Evolutionary conservation across 2,888 invertebrate species (phyloP), one percentile per base, ranked within the genome.

Genomic region (Lasioglossum vierecki): DNA sequence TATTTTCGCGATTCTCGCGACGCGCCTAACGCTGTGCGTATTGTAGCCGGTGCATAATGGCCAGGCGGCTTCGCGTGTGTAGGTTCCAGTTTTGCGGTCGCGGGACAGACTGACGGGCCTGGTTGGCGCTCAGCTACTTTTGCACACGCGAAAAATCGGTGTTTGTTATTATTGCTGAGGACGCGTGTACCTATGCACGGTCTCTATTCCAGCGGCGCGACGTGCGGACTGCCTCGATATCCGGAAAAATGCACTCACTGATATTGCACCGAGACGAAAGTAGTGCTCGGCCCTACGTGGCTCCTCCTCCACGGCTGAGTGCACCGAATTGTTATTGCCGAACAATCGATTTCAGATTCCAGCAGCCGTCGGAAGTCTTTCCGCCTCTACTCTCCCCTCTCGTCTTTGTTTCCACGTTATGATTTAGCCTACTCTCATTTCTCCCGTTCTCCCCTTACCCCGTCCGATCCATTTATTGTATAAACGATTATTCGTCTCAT

Each of bases 171-270:
- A 84, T 78, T 77, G 80, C 70, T 74, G 60, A 13, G 66, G 53
- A 35, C 22, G n/a, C 4, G 44, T 70, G 72, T 60, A 80, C 66
- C 74, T 75, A 80, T 82, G 68, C 71, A 35, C 71, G 66, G 22
- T 26, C 44, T 41, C 49, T 60, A 53, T 66, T 15, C n/a, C 75
- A 70, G 30, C 53, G n/a, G 4, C 46, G n/a, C 80, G 81, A 85
- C 88, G 70, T 66, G 86, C 76, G 89, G 85, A 89, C 88, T 83
- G 89, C 88, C 86, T 82, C 89, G 89, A 91, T 92, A 91, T 91
- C 89, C 87, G 90, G 91, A 91, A 93, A 93, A 92, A 93, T 93
- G 93, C 92, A 94, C 94, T 94, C 92, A 91, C 93, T 89, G 93
- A 94, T 94, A 94, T 94, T 94, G 92, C 92, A 85, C 91, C 89